Base-by-base conservation (phyloP, 23 tunicate species). In the Phallusia fumigata region DNA sequence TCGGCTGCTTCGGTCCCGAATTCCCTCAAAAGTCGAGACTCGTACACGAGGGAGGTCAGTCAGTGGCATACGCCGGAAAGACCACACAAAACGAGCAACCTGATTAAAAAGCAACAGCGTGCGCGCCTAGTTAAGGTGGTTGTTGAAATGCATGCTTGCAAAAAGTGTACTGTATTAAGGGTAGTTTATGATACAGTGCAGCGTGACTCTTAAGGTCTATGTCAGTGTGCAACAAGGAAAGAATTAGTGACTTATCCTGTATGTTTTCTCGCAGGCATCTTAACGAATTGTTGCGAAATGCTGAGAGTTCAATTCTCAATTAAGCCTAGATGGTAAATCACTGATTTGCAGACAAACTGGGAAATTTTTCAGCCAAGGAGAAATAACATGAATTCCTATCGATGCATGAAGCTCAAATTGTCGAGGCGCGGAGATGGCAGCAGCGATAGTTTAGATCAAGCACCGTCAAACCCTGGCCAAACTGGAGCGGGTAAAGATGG, bases 331-430 rank as follows among this genome's bases (percentile, higher is more conserved):
- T 16, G 69, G 15, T 21, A 58, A 22, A 58, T 58, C 69, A 1
- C 28, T 6, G 28, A 24, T 58, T 58, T 58, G 47, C 16, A 58
- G 28, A 13, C 69, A 58, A 58, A 13, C 69, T 1, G 28, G 16
- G 15, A 58, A 58, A 58, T n/a, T n/a, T n/a, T n/a, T n/a, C n/a
- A n/a, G n/a, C n/a, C n/a, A n/a, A n/a, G 19, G 19, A 52, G 19
- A 52, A 18, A 18, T n/a, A 19, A 74, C 3, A 77, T 77, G 81
- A 77, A 77, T 77, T 77, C 81, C 5, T 77, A 30, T 19, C 53
- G 81, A n/a, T 45, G 33, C 10, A 40, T 77, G 64, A 77, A 77
- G 35, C 58, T 77, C n/a, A 77, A 77, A 40, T n/a, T 77, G 13
- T 47, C 81, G 28, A n/a, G 58, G 35, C 81, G 33, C 10, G 28